Evolutionary conservation across 1,140 invertebrate species (phyloP), one percentile per base, ranked within the genome.

Genomic region (Frieseomelitta varia): DNA sequence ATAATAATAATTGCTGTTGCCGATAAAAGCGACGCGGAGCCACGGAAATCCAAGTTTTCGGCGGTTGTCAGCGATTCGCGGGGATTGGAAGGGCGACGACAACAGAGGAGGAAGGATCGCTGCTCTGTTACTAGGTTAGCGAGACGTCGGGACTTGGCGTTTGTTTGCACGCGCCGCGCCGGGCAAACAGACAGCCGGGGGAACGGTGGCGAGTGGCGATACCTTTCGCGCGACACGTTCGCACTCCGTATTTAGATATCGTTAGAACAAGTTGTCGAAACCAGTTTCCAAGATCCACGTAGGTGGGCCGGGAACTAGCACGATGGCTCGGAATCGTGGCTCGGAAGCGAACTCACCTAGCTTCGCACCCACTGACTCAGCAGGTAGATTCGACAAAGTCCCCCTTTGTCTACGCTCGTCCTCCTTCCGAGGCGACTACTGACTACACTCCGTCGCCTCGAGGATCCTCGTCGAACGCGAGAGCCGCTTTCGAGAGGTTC

Each of bases 351-450:
- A n/a, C n/a, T n/a, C n/a, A n/a, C 12, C 72, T 56, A 19, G 27
- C 78, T 73, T 72, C 73, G 61, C 82, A 79, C 12, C 39, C 51
- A 69, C 80, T 88, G 87, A 84, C 87, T 89, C 87, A 81, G 79
- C 88, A 89, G 87, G 81, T 89, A 87, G 63, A 78, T 55, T 81
- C 74, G 68, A 89, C 85, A 86, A 84, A 78, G 87, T 89, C 68
- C 21, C 39, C 88, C 84, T 83, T 89, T 89, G 87, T 89, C 74
- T 77, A 55, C 17, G 53, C 61, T 56, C 39, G 65, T 30, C n/a
- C 77, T 24, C 55, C 81, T 39, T 19, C 69, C 39, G 14, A 1
- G 0, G 39, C 47, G 56, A 74, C 39, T 39, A 39, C 39, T 39
- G n/a, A n/a, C n/a, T n/a, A 39, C 39, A 39, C 14, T 75, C 55